Evolutionary conservation across 2,797 vertebrate genomes (phyloP).

Genomic region (Acrocephalus scirpaceus): DNA sequence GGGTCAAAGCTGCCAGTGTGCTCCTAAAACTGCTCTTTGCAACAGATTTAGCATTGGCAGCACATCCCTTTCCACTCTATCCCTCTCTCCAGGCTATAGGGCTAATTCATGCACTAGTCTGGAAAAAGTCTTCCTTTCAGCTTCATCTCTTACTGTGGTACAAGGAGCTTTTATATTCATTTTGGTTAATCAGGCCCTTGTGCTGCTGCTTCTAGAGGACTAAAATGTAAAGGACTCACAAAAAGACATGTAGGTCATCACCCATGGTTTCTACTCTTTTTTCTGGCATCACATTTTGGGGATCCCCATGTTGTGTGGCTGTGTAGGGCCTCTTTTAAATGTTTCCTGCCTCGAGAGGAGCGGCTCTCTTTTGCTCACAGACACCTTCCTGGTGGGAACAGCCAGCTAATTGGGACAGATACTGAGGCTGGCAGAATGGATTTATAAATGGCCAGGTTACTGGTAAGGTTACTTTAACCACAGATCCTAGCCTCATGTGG

Average conservation of each 20-base stretch:
- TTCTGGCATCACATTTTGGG: background rate
- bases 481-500: background rate
- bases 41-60: background rate
- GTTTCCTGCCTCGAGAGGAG: background rate
- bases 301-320: rapidly evolving
- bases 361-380: background rate
- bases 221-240: background rate
- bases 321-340: background rate
- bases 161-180: background rate
- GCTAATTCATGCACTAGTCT: background rate
- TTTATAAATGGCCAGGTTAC: background rate
- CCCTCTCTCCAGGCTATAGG: background rate
- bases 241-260: background rate
- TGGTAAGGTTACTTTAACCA: background rate
- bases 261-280: background rate
- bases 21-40: background rate
- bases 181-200: background rate
- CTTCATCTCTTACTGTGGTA: background rate
- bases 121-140: background rate
- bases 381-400: background rate
- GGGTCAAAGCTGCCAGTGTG: background rate
- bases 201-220: background rate
- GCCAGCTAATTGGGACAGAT: background rate
- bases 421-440: background rate
- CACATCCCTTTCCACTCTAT: background rate